Percentiles rank a stretch among this genome's conserved stretches.
Evolutionary conservation across 2,888 invertebrate species (phyloP).

Genomic region (Tribolium freemani): DNA sequence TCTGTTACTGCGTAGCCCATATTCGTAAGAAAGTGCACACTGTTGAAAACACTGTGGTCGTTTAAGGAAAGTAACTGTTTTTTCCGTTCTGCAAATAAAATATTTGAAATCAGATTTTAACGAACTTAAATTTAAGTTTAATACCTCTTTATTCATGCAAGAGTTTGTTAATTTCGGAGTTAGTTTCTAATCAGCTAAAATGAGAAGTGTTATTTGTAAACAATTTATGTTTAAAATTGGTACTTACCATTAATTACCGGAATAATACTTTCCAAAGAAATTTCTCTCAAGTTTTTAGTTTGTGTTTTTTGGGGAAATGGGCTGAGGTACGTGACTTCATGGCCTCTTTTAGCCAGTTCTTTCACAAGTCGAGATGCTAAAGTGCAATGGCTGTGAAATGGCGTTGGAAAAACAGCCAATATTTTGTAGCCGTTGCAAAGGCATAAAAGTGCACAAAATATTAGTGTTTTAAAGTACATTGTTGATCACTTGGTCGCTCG

Average conservation of each 20-base stretch:
- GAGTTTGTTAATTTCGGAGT: too few relatives aligned
- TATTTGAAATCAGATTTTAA: neutral
- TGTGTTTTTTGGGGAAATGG: slow-evolving; percentile 1
- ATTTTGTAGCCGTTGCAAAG: slow-evolving; percentile 43
- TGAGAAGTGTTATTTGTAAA: neutral
- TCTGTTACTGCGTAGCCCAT: slow-evolving; percentile 6
- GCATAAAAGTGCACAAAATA: neutral
- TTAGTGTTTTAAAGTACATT: neutral
- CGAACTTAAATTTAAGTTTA: too few relatives aligned
- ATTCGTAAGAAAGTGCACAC: neutral
- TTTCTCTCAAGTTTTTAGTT: slow-evolving; percentile 1
- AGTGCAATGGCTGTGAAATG: slow-evolving; percentile 40
- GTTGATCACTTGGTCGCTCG: neutral
- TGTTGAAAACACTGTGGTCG: neutral
- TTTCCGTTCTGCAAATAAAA: slow-evolving; percentile 9
- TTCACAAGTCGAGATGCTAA: slow-evolving; percentile 56
- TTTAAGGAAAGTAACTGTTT: neutral
- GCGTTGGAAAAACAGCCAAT: slow-evolving; percentile 33
- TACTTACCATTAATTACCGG: slow-evolving; percentile 1
- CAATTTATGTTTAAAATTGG: neutral
- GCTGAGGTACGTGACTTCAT: slow-evolving; percentile 64
- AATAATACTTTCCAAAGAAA: slow-evolving; percentile 1
- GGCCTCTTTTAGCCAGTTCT: slow-evolving; percentile 63
- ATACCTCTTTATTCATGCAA: too few relatives aligned
- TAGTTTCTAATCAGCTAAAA: neutral